These are phyloP conservation scores for Agelastica alni DNA, from an alignment of 2,888 invertebrate genomes.

Conservation along the genomic window DNA sequence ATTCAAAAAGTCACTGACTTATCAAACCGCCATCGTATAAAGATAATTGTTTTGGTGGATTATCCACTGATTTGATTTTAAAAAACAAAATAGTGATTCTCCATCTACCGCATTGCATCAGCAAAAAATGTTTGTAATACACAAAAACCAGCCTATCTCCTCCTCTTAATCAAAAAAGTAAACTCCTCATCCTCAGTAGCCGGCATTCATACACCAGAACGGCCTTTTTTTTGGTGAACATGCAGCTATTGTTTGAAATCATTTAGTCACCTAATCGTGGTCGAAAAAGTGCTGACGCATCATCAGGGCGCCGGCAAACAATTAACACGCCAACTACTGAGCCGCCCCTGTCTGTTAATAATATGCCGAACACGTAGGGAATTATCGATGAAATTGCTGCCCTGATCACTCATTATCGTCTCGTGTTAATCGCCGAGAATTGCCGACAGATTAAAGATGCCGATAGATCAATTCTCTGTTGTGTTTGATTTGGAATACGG, in stretches of 20 bases:
- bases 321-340: slow-evolving; percentile 47
- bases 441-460: slow-evolving; percentile 25
- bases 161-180: not conserved
- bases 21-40: no score
- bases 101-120: no score
- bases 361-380: slow-evolving; percentile 33
- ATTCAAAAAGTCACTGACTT: no score
- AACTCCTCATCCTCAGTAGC: no score
- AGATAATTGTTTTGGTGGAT: no score
- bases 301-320: slow-evolving; percentile 55
- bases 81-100: no score
- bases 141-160: not conserved
- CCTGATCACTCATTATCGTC: slow-evolving; percentile 36
- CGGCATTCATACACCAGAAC: not conserved
- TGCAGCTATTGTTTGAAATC: slow-evolving; percentile 49
- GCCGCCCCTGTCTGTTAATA: slow-evolving; percentile 41
- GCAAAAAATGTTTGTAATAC: no score
- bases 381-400: slow-evolving; percentile 38
- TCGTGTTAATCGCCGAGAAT: slow-evolving; percentile 20
- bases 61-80: no score
- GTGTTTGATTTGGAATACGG: not conserved
- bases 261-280: slow-evolving; percentile 57
- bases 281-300: slow-evolving; percentile 55
- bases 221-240: not conserved
- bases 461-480: slow-evolving; percentile 18